phyloP scores from a whole-genome alignment of 2,888 invertebrate species.

The Luperina testacea region DNA sequence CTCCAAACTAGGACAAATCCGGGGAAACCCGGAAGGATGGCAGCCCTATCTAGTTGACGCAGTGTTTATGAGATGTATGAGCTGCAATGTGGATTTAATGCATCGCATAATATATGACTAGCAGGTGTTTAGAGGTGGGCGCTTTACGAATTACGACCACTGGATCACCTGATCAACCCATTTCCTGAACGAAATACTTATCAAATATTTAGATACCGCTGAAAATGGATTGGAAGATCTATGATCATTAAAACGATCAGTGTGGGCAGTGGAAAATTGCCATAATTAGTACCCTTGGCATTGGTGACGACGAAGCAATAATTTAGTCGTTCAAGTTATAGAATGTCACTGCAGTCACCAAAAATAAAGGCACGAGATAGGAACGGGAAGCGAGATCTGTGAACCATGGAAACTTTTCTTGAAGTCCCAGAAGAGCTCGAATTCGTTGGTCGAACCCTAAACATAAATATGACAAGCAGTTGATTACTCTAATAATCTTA shows the following conservation, averaged over 20 bases:
- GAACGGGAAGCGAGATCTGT: not conserved
- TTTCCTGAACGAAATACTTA: slow-evolving; percentile 1
- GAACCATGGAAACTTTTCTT: not conserved
- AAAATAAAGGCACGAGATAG: not conserved
- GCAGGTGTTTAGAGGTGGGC: slow-evolving; percentile 42
- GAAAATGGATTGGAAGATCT: slow-evolving; percentile 14
- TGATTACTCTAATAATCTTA: not conserved
- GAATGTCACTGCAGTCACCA: not conserved
- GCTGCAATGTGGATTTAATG: slow-evolving; percentile 29
- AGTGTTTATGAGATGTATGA: slow-evolving; percentile 31
- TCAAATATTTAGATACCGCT: slow-evolving; percentile 9
- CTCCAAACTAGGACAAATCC: too few relatives aligned
- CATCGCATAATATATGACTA: slow-evolving; percentile 33
- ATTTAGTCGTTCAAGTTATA: not conserved
- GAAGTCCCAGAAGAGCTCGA: too few relatives aligned
- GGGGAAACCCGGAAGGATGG: too few relatives aligned
- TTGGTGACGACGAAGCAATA: not conserved
- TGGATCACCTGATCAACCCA: slow-evolving; percentile 13
- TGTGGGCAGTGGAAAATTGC: not conserved
- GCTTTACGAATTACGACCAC: slow-evolving; percentile 7
- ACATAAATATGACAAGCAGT: not conserved
- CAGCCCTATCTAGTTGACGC: slow-evolving; percentile 1
- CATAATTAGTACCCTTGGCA: not conserved
- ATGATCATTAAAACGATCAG: slow-evolving; percentile 4
- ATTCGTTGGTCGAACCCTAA: not conserved